Percentiles rank a stretch among this genome's conserved stretches.
Conservation (phyloP, 2,888 invertebrate genomes). For the Lasius fuliginosus region DNA sequence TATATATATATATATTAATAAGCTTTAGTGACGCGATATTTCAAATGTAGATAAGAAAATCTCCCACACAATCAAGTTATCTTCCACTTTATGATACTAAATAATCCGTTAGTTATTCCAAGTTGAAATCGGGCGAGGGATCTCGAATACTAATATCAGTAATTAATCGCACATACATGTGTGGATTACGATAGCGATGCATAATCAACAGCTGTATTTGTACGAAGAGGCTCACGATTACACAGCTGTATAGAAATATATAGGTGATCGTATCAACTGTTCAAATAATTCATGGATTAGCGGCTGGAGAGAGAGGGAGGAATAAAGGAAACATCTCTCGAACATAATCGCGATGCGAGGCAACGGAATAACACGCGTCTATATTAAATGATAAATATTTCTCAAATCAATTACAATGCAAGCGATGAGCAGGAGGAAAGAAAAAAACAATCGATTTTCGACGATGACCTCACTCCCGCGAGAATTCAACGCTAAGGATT, state of each 20-base stretch:
- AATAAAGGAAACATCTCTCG: not conserved
- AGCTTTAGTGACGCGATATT: not conserved
- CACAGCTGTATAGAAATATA: not conserved
- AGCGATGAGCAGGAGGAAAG: not conserved
- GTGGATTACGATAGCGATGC: not conserved
- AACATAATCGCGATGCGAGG: not conserved
- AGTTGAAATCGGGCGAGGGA: not conserved
- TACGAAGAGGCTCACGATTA: not conserved
- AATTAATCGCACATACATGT: not conserved
- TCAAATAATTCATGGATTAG: constrained; percentile 14
- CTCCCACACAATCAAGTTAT: not conserved
- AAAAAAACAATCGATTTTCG: not conserved
- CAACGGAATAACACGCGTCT: not conserved
- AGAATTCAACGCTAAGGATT: not conserved
- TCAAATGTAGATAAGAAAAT: not conserved
- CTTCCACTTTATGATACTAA: not conserved
- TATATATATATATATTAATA: not conserved
- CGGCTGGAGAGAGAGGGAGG: not conserved
- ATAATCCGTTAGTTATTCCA: not conserved
- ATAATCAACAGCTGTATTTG: constrained; percentile 14
- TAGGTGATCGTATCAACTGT: constrained; percentile 15
- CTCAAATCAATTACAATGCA: not conserved
- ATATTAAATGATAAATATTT: not conserved
- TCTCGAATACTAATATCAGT: not conserved
- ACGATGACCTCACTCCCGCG: not conserved